Evolutionary conservation across 2,113 vertebrate species (phyloP), one percentile per base, ranked within the genome.

Genomic region (Sinocyclocheilus anophthalmus): DNA sequence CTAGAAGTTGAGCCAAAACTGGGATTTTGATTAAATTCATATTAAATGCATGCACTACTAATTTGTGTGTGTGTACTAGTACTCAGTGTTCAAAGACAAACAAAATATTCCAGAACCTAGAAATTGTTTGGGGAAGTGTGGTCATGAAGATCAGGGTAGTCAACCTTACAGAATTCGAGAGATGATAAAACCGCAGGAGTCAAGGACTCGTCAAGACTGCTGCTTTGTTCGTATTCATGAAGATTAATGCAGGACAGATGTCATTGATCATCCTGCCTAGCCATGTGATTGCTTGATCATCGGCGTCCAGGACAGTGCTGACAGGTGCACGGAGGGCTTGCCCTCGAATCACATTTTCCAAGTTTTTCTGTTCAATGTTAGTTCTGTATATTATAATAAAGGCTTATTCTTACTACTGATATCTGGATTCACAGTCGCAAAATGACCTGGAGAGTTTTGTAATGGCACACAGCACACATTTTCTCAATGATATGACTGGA

Each of bases 241-340:
- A n/a, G n/a, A n/a, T n/a, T 75, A 75, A 75, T 75, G 70, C 70
- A 13, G 70, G 70, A 45, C 70, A 75, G 70, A 75, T 75, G 70
- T 45, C 39, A 22, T 75, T 75, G 70, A 75, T 45, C 70, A 45
- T 75, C 45, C 70, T 75, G 37, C 70, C 42, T 75, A 42, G 48
- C 72, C 72, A 24, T 45, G 72, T 75, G 72, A 75, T 75, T 11
- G 22, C 22, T 75, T 75, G 72, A 75, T 75, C 72, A 75, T 42
- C 37, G 5, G 20, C 2, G 2, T 75, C 42, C 72, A 24, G 22
- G 12, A 48, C 12, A 8, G 22, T 75, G 42, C 72, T 48, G 42
- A 48, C 72, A 75, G 72, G 72, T 48, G 42, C 22, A 48, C 42
- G 7, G 22, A 75, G 11, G 37, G 20, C 37, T 45, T n/a, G 39